Conservation (phyloP, 2,797 vertebrate genomes). For the Siniperca obscura region DNA sequence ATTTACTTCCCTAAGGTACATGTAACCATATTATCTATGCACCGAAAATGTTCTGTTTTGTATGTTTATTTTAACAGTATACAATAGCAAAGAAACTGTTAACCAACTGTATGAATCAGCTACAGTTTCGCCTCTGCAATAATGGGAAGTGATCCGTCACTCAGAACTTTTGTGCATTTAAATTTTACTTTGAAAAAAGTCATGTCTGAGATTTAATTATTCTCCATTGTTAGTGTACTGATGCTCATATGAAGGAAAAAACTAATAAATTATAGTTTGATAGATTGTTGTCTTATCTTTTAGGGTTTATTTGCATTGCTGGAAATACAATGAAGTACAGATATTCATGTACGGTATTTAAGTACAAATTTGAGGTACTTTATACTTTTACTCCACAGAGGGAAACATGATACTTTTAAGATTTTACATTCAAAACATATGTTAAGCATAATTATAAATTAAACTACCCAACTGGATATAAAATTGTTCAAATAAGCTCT, state of each 20-base stretch:
- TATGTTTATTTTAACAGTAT: not conserved
- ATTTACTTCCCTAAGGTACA: slow-evolving; percentile 5
- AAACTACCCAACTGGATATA: not conserved
- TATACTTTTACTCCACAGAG: not conserved
- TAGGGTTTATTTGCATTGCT: not conserved
- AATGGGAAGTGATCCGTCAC: not conserved
- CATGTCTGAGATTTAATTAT: not conserved
- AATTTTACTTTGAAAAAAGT: slow-evolving; percentile 17
- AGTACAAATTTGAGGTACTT: not conserved
- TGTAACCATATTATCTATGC: slow-evolving; percentile 39
- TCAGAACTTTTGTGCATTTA: not conserved
- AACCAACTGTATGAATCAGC: not conserved
- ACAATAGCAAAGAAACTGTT: not conserved
- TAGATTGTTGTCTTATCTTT: slow-evolving; percentile 8
- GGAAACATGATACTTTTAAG: not conserved
- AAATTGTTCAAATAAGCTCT: not conserved
- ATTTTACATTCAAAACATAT: slow-evolving; percentile 1
- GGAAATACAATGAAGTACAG: too few relatives aligned
- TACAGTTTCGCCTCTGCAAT: too few relatives aligned
- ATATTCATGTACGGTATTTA: not conserved
- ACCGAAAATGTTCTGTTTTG: slow-evolving; percentile 17
- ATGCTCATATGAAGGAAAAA: not conserved
- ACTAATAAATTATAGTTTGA: slow-evolving; percentile 37
- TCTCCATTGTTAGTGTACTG: not conserved
- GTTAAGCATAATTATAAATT: not conserved